These are phyloP conservation scores for Stenichneumon culpator DNA, from an alignment of 2,888 invertebrate genomes.

Conservation along the genomic window DNA sequence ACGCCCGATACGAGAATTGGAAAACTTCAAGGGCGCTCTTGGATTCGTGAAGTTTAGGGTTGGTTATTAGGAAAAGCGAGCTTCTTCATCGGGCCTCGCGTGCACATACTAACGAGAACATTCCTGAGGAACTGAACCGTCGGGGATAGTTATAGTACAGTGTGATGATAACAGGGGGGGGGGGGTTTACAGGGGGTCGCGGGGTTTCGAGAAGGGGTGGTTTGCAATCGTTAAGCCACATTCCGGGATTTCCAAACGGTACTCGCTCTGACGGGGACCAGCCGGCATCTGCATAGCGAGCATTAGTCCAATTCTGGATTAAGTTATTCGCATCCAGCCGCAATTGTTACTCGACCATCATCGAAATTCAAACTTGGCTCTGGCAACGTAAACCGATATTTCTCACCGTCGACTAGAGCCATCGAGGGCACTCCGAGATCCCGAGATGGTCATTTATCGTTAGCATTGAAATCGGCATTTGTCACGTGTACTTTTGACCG, in stretches of 20 bases:
- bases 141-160: slow-evolving; percentile 62
- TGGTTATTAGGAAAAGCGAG: slow-evolving; percentile 17
- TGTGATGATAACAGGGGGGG: slow-evolving; percentile 56
- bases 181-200: slow-evolving; percentile 38
- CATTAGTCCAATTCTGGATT: slow-evolving; percentile 70
- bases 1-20: slow-evolving; percentile 32
- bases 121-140: slow-evolving; percentile 70
- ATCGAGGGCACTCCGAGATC: not conserved
- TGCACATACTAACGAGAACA: slow-evolving; percentile 69
- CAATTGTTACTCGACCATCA: slow-evolving; percentile 53
- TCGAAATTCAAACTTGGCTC: slow-evolving; percentile 13
- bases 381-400: not conserved
- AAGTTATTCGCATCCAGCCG: slow-evolving; percentile 67
- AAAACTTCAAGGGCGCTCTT: slow-evolving; percentile 24
- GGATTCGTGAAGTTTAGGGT: not conserved
- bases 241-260: slow-evolving; percentile 81
- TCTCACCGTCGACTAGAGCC: not conserved
- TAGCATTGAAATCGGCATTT: not conserved
- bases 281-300: slow-evolving; percentile 72
- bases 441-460: not conserved
- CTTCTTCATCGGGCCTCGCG: slow-evolving; percentile 65
- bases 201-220: slow-evolving; percentile 64
- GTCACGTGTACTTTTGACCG: not conserved
- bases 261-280: slow-evolving; percentile 71
- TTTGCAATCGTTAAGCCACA: slow-evolving; percentile 81